These are phyloP conservation scores for Potorous gilbertii DNA, from an alignment of 2,797 vertebrate species.

Conservation along the genomic window DNA sequence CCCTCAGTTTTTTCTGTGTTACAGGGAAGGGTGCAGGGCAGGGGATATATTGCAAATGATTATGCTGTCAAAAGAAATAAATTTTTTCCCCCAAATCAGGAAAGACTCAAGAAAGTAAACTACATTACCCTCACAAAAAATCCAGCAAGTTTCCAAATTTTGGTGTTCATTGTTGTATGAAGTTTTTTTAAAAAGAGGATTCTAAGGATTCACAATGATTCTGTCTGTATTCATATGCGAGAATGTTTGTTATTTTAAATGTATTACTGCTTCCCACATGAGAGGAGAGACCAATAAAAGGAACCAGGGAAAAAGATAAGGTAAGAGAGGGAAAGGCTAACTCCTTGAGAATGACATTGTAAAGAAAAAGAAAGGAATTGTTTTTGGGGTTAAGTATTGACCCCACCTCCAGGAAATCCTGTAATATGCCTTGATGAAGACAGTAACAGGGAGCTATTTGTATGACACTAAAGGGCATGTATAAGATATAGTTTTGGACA, in stretches of 20 bases:
- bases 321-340: constrained; percentile 1
- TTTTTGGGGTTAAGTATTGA: not conserved
- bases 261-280: not conserved
- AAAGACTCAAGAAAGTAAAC: constrained; percentile 22
- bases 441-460: not conserved
- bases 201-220: not conserved
- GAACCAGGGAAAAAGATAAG: not conserved
- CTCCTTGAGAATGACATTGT: constrained; percentile 17
- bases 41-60: not conserved
- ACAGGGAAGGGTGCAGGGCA: not conserved
- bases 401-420: not conserved
- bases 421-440: not conserved
- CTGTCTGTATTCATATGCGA: not conserved
- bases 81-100: not conserved
- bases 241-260: not conserved
- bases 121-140: not conserved
- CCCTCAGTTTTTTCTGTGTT: not conserved
- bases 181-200: constrained; percentile 34
- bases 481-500: not conserved
- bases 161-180: constrained; percentile 49
- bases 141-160: not conserved
- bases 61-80: not conserved
- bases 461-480: not conserved
- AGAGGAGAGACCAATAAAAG: constrained; percentile 24
- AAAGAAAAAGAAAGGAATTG: constrained; percentile 37